Conservation (phyloP, 2,113 vertebrate species). For the Gobiocypris rarus region DNA sequence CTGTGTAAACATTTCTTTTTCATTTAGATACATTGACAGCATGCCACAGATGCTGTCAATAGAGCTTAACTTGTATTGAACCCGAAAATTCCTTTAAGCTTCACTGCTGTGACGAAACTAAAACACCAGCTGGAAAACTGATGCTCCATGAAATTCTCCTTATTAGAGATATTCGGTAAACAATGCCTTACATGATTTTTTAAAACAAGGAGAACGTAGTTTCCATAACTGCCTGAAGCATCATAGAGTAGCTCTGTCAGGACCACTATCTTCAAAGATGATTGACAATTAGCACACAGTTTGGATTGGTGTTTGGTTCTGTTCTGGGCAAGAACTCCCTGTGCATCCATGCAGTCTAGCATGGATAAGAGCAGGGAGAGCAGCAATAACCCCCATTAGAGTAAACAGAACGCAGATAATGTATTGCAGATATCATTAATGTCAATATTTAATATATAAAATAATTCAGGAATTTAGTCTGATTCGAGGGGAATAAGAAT, state of each 20-base stretch:
- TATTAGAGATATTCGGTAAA: not conserved
- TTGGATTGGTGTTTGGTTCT: no score
- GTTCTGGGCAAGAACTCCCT: no score
- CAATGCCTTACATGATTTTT: not conserved
- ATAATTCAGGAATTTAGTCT: no score
- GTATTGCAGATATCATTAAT: no score
- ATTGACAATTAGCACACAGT: no score
- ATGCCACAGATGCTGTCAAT: not conserved
- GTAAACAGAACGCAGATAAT: no score
- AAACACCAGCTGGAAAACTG: conserved; percentile 29
- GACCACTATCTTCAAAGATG: no score
- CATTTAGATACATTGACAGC: not conserved
- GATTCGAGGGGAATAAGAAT: no score
- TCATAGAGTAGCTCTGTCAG: not conserved
- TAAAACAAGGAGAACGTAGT: not conserved
- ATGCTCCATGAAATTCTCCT: not conserved
- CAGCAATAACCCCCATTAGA: no score
- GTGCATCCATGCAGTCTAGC: no score
- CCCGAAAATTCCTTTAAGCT: conserved; percentile 22
- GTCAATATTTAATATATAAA: no score
- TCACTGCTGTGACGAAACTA: conserved; percentile 11
- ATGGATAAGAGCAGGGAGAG: no score
- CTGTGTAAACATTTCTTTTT: conserved; percentile 8
- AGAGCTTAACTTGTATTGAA: not conserved
- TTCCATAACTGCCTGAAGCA: not conserved